Evolutionary conservation across 2,888 invertebrate genomes (phyloP), one percentile per base, ranked within the genome.

Genomic region (Mesopsocus fuscifrons): DNA sequence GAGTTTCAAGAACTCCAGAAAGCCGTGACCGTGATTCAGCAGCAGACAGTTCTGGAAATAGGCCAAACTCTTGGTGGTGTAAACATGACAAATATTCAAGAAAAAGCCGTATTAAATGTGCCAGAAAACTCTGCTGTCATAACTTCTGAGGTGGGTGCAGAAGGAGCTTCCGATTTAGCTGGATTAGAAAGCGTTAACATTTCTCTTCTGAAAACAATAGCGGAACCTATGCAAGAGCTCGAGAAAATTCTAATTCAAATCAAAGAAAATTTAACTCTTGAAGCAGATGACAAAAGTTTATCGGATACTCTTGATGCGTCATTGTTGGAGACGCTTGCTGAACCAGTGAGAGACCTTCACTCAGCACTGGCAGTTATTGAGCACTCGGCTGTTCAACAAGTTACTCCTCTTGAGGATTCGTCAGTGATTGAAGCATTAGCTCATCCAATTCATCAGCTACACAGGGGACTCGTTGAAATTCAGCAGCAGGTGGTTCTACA

Each of bases 381-480:
- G 1, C 42, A 46, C n/a, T 48, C 48, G 15, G 26, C 44, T 18
- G 23, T 17, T 2, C 34, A 42, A 11, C 16, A 18, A 20, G 20
- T 38, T 20, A 35, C 22, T 15, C 18, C 31, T 26, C 15, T 33
- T 6, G 45, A 47, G 34, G 11, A 46, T 18, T 2, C 20, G 2
- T 44, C 49, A 17, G 47, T 53, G 20, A 30, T 58, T 43, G 52
- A 54, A 45, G 50, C 52, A 1, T 43, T 59, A 4, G 54, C 55
- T 1, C 51, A 52, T 4, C 56, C 58, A 3, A 52, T 63, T 2
- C 56, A 56, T 16, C 59, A 59, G 41, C 54, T 65, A 8, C 56
- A 62, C 45, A 50, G 55, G 2, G 54, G 61, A 15, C 44, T 60
- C 16, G 54, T 55, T 2, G 40, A 54, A 8, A 51, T 59, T 3